A percentile compares a stretch with the other conserved stretches of the same genome.
These are phyloP conservation scores for Eilema griseolum DNA, from an alignment of 2,888 invertebrate genomes.

Conservation along the genomic window DNA sequence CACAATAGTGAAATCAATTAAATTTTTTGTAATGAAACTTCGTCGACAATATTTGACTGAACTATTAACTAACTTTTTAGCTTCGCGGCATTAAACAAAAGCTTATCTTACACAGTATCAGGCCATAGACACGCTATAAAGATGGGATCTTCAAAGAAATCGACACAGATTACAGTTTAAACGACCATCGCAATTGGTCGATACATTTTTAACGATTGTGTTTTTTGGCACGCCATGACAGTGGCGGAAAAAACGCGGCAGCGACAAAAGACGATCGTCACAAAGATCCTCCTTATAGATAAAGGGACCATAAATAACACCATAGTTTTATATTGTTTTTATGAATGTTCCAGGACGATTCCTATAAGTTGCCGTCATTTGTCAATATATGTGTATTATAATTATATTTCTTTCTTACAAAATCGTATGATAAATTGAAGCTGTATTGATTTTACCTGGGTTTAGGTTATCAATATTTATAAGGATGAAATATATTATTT, in stretches of 20 bases:
- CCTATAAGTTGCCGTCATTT: conserved; percentile 50
- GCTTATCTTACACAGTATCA: conserved; percentile 48
- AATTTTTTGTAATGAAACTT: conserved; percentile 11
- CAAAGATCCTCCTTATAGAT: conserved; percentile 71
- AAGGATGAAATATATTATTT: conserved; percentile 4
- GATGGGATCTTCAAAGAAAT: conserved; percentile 80
- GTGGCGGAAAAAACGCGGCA: conserved; percentile 69
- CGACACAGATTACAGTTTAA: conserved; percentile 71
- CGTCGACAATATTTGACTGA: neutral
- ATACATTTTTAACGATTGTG: conserved; percentile 70
- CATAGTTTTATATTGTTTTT: conserved; percentile 66
- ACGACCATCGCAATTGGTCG: conserved; percentile 66
- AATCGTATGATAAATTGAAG: conserved; percentile 38
- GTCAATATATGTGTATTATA: conserved; percentile 48
- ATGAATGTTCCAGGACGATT: conserved; percentile 41
- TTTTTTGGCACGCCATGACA: conserved; percentile 63
- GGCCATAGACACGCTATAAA: conserved; percentile 72
- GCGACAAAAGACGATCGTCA: conserved; percentile 77
- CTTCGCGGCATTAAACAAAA: conserved; percentile 51
- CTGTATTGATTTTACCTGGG: conserved; percentile 32
- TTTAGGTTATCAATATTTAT: conserved; percentile 25
- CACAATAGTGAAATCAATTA: neutral
- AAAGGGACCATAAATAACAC: conserved; percentile 82
- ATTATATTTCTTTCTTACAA: conserved; percentile 41
- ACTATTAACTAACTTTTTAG: conserved; percentile 27